Evolutionary conservation across 2,797 vertebrate species (phyloP).

Genomic region (Ctenosaura bakeri): DNA sequence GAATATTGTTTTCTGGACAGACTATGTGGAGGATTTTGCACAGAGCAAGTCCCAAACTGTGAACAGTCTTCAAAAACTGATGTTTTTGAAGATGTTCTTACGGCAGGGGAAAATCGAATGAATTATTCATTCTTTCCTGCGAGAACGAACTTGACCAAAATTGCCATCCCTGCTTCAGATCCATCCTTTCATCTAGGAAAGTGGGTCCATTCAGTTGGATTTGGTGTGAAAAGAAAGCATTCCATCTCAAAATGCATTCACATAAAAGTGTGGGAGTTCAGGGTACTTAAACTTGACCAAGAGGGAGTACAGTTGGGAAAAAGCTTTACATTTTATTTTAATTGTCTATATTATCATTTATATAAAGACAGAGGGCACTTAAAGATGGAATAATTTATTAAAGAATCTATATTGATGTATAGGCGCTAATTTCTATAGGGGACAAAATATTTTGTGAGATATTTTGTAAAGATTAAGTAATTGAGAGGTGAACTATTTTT

Average conservation of each 20-base stretch:
- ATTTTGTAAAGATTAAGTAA: slow-evolving; percentile 84
- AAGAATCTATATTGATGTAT: slow-evolving; percentile 90
- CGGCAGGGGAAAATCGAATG: too few species aligned
- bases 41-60: too few species aligned
- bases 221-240: slow-evolving; percentile 71
- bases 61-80: too few species aligned
- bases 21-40: too few species aligned
- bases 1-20: too few species aligned
- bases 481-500: slow-evolving; percentile 80
- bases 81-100: too few species aligned
- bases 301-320: slow-evolving; percentile 77
- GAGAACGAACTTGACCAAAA: too few species aligned
- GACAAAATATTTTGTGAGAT: slow-evolving; percentile 87
- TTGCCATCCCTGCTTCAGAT: slow-evolving; percentile 65
- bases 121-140: too few species aligned
- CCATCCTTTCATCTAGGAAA: slow-evolving; percentile 60
- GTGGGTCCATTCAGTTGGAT: slow-evolving; percentile 67
- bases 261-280: slow-evolving; percentile 69
- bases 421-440: slow-evolving; percentile 88
- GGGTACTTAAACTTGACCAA: slow-evolving; percentile 73
- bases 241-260: slow-evolving; percentile 58
- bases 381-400: slow-evolving; percentile 90
- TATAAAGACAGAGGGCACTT: slow-evolving; percentile 88
- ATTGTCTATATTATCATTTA: slow-evolving; percentile 92
- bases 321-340: slow-evolving; percentile 79